These are phyloP conservation scores for Mizuhopecten yessoensis DNA, from an alignment of 1,140 invertebrate genomes.

Conservation along the genomic window DNA sequence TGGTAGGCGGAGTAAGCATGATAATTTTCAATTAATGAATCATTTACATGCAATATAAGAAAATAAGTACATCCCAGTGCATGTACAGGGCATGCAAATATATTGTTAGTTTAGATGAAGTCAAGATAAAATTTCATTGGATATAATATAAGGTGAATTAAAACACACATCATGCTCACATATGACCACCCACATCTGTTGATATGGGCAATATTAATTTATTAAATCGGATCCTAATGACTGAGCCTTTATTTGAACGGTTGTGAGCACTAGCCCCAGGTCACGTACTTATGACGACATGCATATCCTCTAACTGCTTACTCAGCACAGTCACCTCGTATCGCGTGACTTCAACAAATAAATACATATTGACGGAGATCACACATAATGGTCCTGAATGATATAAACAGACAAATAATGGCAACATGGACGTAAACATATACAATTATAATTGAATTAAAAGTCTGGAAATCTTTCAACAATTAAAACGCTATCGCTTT, in stretches of 20 bases:
- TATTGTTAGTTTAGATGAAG: neutral
- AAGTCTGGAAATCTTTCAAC: neutral
- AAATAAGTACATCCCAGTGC: too few relatives aligned
- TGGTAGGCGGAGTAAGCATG: too few relatives aligned
- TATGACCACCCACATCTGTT: neutral
- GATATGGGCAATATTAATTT: neutral
- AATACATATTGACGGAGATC: neutral
- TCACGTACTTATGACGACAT: neutral
- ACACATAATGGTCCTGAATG: neutral
- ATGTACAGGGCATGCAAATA: too few relatives aligned
- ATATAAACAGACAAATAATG: neutral
- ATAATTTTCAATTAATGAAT: too few relatives aligned
- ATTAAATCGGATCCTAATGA: neutral
- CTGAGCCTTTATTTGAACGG: neutral
- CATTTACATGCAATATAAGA: too few relatives aligned
- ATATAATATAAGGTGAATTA: neutral
- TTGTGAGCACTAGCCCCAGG: neutral
- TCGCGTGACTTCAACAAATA: neutral
- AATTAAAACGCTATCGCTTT: neutral
- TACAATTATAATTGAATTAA: conserved; percentile 19
- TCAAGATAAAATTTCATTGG: neutral
- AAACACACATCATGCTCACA: neutral
- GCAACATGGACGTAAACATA: neutral
- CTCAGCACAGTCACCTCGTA: neutral
- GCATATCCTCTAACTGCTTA: neutral